Percentiles rank a stretch among this genome's conserved stretches.
Conservation (phyloP, 2,888 invertebrate genomes). For the Mesodorylaimus sp. region DNA sequence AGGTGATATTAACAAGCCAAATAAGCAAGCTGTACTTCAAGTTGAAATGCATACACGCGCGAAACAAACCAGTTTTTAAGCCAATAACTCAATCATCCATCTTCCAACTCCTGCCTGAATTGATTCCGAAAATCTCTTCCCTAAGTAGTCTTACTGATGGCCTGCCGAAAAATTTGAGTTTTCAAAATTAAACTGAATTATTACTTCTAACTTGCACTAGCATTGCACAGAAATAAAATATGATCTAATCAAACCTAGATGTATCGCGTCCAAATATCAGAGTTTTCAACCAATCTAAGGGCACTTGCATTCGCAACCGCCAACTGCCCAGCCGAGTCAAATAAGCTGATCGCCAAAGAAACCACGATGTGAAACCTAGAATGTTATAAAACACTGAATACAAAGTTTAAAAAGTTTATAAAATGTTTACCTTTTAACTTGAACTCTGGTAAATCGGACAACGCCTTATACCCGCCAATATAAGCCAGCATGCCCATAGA, state of each 20-base stretch:
- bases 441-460: slow-evolving; percentile 31
- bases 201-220: too few relatives aligned
- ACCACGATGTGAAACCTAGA: slow-evolving; percentile 33
- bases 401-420: neutral
- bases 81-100: too few relatives aligned
- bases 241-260: slow-evolving; percentile 31
- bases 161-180: too few relatives aligned
- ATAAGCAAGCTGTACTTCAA: too few relatives aligned
- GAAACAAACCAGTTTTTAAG: too few relatives aligned
- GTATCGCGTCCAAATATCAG: slow-evolving; percentile 34
- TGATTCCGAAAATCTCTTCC: too few relatives aligned
- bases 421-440: slow-evolving; percentile 28
- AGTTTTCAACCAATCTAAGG: slow-evolving; percentile 34
- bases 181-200: too few relatives aligned
- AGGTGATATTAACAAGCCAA: too few relatives aligned
- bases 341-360: slow-evolving; percentile 35
- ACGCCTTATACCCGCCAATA: slow-evolving; percentile 31
- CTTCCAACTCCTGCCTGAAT: too few relatives aligned
- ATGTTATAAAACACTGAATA: neutral
- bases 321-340: slow-evolving; percentile 34
- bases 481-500: slow-evolving; percentile 35
- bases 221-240: too few relatives aligned
- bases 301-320: slow-evolving; percentile 35
- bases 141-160: too few relatives aligned
- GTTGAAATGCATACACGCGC: too few relatives aligned